phyloP scores from a whole-genome alignment of 2,113 vertebrate genomes.

The Proteles cristata region DNA sequence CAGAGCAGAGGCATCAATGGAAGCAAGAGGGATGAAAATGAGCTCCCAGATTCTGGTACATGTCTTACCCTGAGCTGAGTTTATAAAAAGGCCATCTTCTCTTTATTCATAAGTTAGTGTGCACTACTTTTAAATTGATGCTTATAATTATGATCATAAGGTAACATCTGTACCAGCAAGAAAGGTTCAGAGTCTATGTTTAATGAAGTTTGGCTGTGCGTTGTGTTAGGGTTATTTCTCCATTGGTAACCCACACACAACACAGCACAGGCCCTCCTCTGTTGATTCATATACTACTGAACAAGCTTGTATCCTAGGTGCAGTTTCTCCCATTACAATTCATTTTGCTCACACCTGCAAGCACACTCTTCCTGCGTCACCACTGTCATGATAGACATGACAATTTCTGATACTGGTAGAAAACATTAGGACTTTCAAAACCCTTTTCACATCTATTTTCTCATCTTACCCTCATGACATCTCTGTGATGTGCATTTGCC shows the following conservation, averaged over 20 bases:
- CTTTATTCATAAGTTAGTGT: background rate
- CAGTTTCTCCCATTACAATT: background rate
- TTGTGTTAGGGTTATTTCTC: background rate
- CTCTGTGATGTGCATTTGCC: background rate
- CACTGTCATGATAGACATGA: fast-evolving
- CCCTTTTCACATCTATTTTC: background rate
- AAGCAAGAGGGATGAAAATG: background rate
- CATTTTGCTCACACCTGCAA: background rate
- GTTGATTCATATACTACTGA: background rate
- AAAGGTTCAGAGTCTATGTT: background rate
- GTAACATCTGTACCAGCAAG: background rate
- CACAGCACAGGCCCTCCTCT: background rate
- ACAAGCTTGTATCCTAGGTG: background rate
- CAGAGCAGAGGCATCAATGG: background rate
- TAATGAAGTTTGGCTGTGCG: background rate
- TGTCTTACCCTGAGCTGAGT: background rate
- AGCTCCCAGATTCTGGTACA: background rate
- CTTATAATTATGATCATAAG: background rate
- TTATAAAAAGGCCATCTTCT: background rate
- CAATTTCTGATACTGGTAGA: background rate
- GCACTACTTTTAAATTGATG: background rate
- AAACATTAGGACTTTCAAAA: background rate
- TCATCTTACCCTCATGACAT: background rate
- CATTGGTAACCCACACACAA: background rate
- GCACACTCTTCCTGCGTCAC: background rate